These are phyloP conservation scores for Saccostrea glomerata DNA, from an alignment of 1,140 invertebrate species.

Conservation along the genomic window DNA sequence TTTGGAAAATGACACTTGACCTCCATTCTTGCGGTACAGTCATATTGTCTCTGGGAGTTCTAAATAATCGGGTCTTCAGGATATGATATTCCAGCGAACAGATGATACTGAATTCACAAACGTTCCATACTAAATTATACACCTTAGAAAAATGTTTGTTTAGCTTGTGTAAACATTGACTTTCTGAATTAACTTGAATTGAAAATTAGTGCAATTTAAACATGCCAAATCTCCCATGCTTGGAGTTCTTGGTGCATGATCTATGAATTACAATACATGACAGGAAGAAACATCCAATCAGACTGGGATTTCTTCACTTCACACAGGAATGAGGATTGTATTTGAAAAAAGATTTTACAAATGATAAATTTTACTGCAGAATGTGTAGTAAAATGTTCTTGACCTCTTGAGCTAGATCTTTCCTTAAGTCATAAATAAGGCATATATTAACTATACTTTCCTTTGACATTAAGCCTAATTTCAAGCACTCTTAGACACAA, in stretches of 20 bases:
- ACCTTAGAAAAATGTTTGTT: constrained; percentile 31
- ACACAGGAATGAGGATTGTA: too few species aligned
- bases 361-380: too few species aligned
- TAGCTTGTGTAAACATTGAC: constrained; percentile 26
- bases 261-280: too few species aligned
- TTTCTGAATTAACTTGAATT: constrained; percentile 18
- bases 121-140: constrained; percentile 7
- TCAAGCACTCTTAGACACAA: too few species aligned
- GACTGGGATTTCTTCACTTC: too few species aligned
- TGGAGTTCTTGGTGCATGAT: neutral
- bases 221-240: neutral
- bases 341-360: too few species aligned
- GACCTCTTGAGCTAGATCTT: too few species aligned
- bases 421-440: too few species aligned
- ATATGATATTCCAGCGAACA: neutral
- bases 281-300: too few species aligned
- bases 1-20: neutral
- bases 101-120: constrained; percentile 10
- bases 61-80: neutral
- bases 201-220: neutral
- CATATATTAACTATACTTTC: too few species aligned
- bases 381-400: too few species aligned
- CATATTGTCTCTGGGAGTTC: neutral
- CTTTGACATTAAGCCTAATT: too few species aligned
- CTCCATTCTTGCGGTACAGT: neutral